Evolutionary conservation across 2,113 vertebrate species (phyloP), one percentile per base, ranked within the genome.

Genomic region (Xiphophorus hellerii): DNA sequence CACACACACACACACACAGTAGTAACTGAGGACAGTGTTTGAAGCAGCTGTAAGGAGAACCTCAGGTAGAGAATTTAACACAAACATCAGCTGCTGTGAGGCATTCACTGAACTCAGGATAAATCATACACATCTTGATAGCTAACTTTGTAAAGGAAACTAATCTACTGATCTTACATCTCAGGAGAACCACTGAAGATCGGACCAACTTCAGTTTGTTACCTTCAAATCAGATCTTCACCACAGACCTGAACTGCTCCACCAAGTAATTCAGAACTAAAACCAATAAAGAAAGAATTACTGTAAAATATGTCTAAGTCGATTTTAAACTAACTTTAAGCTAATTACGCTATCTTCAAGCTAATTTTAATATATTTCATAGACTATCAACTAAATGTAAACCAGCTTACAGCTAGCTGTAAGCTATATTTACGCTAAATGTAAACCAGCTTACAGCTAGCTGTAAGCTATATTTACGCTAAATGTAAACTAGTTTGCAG

Each of bases 71-170:
- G 25, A 6, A 51, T 51, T 58, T 58, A 10, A 54, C 4, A 25
- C 79, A 93, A n/a, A 25, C 10, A 37, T 65, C 63, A 65, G 20
- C 63, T 65, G 30, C 3, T n/a, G 17, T 11, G 31, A 35, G 62
- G 62, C 17, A 31, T 64, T 64, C 31, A 64, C 15, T 33, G 30
- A 64, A 30, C 62, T 30, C 27, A 6, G 62, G 62, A 63, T 5
- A 31, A 44, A 44, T 44, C 4, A 15, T 44, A 44, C 11, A 15
- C 42, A 15, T 4, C 4, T 37, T 37, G 35, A 8, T 37, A 37
- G 35, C 35, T 11, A 37, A 37, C 35, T 11, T 10, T 17, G 28
- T 13, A 22, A 65, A 25, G 22, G 20, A 12, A 7, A 17, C 62
- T 33, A 30, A 14, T 33, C 35, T 37, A 35, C 35, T 10, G 35